Evolutionary conservation across 2,113 vertebrate genomes (phyloP), one percentile per base, ranked within the genome.

Genomic region (Alethe diademata): DNA sequence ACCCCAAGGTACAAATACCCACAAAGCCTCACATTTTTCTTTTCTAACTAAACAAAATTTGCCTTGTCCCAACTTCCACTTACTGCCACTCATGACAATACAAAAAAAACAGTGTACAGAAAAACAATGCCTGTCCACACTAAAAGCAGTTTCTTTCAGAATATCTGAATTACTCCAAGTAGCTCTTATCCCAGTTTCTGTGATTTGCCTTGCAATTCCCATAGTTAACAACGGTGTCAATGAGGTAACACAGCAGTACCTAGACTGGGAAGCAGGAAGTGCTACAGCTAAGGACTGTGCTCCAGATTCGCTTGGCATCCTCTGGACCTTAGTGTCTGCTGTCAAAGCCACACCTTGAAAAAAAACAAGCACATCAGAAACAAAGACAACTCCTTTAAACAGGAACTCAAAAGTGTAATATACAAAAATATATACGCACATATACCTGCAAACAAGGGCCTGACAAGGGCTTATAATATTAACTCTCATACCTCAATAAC

Each of bases 241-340:
- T 9, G 35, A 79, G 47, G 14, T 28, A 86, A 78, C 28, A 40
- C 4, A 58, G 14, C 25, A 73, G 51, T 98, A 99, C 99, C 99
- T 99, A 88, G 98, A 97, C 94, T 99, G 99, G 74, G 99, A 98
- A 43, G 99, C 96, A 22, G 99, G 99, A 86, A 99, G 97, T 9
- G 98, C 97, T 89, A 99, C 97, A 0, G 99, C 98, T 98, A 99
- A 97, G 53, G 99, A 98, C 57, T 99, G 98, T 57, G 99, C 97
- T 61, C 98, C 99, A 20, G 98, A 98, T 85, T 99, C 99, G 93
- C 98, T 99, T 31, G 99, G 99, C 98, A 99, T 99, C 96, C 99
- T 99, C 92, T 99, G 99, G 70, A 99, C 95, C 97, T 99, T 99
- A n/a, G 99, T 99, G 80, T 99, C 99, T 40, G 99, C 98, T 51